Conservation (phyloP, 1,140 invertebrate genomes). For the Cylas formicarius region DNA sequence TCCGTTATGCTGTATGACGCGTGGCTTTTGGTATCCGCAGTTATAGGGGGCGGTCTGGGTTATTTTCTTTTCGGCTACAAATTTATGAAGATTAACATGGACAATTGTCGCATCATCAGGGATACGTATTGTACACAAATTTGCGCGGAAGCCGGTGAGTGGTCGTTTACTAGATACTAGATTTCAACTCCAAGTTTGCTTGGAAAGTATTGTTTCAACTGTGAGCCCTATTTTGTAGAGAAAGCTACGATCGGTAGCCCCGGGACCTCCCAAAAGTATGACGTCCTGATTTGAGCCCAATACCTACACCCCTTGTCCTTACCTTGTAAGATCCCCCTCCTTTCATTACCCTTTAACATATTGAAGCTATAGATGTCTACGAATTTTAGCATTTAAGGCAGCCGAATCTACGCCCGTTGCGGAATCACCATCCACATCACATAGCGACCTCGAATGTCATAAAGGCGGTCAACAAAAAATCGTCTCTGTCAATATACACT, state of each 20-base stretch:
- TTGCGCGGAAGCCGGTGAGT: slow-evolving; percentile 35
- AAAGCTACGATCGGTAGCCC: slow-evolving; percentile 18
- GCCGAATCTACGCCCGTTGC: no score
- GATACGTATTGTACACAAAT: slow-evolving; percentile 36
- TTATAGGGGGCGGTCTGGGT: slow-evolving; percentile 69
- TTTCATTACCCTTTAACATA: no score
- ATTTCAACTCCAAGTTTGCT: background rate
- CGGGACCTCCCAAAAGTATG: slow-evolving; percentile 22
- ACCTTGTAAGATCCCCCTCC: no score
- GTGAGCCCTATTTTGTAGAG: slow-evolving; percentile 11
- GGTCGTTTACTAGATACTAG: background rate
- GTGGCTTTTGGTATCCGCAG: slow-evolving; percentile 66
- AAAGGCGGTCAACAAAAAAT: no score
- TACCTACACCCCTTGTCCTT: no score
- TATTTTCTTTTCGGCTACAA: slow-evolving; percentile 50
- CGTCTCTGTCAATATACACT: no score
- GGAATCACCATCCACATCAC: no score
- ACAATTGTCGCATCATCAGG: slow-evolving; percentile 40
- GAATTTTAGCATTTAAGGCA: no score
- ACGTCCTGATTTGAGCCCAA: slow-evolving; percentile 18
- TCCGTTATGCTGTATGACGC: slow-evolving; percentile 85
- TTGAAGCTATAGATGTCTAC: no score
- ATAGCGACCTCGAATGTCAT: no score
- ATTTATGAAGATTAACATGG: slow-evolving; percentile 42
- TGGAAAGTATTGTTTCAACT: no score